phyloP scores from a whole-genome alignment of 2,888 invertebrate species.

The Drosophila lacicola region DNA sequence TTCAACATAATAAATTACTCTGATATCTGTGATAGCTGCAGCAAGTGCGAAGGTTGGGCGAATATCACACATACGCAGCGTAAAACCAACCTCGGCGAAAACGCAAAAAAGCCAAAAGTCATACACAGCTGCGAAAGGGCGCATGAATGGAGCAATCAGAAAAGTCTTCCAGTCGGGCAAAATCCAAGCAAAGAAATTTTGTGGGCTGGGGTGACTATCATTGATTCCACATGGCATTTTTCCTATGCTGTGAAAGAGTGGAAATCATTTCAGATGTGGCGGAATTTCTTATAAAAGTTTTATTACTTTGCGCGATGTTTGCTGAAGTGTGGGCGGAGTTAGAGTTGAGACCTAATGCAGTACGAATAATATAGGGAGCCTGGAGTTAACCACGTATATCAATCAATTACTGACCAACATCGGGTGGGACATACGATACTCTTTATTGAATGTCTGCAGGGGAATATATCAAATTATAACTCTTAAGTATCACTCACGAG shows the following conservation, averaged over 20 bases:
- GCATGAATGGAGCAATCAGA: constrained; percentile 60
- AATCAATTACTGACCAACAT: constrained; percentile 28
- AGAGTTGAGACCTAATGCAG: neutral
- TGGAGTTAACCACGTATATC: constrained; percentile 1
- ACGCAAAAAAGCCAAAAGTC: constrained; percentile 6
- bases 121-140: constrained; percentile 12
- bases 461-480: neutral
- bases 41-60: constrained; percentile 38
- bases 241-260: neutral
- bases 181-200: constrained; percentile 59
- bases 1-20: constrained; percentile 69
- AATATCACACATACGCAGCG: constrained; percentile 41
- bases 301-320: constrained; percentile 38
- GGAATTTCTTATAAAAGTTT: constrained; percentile 67
- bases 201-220: constrained; percentile 31
- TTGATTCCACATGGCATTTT: constrained; percentile 26
- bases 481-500: neutral
- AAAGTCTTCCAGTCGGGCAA: constrained; percentile 26
- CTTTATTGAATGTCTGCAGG: neutral
- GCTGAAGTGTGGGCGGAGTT: constrained; percentile 1
- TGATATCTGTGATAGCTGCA: constrained; percentile 53
- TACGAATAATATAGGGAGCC: neutral
- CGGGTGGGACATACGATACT: neutral
- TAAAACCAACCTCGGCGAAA: neutral
- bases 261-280: constrained; percentile 59